Conservation (phyloP, 2,113 vertebrate species). For the Taurulus bubalis region DNA sequence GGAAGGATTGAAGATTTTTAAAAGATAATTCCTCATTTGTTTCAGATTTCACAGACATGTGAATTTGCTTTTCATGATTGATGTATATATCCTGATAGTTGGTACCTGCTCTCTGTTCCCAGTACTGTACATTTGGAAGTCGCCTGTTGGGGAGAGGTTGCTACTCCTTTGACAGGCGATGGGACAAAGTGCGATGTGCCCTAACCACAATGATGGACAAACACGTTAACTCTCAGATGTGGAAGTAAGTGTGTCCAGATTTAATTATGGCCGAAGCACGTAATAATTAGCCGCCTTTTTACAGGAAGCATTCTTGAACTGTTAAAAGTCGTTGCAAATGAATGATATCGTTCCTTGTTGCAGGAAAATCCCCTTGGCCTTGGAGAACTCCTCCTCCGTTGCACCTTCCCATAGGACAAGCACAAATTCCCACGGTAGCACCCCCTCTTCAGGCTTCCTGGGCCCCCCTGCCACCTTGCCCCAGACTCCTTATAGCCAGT, state of each 20-base stretch:
- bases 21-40: background rate
- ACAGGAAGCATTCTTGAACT: background rate
- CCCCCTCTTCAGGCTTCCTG: constrained; percentile 86
- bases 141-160: constrained; percentile 94
- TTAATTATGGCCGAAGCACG: rapidly evolving
- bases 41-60: background rate
- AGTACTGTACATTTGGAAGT: constrained; percentile 99
- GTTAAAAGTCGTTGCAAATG: background rate
- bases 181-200: constrained; percentile 93
- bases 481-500: constrained; percentile 88
- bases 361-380: constrained; percentile 96
- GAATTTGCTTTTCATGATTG: background rate
- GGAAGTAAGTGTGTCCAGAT: constrained; percentile 89
- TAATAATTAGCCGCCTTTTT: background rate
- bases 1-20: background rate
- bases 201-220: constrained; percentile 97
- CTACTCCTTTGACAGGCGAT: constrained; percentile 94
- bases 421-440: constrained; percentile 88
- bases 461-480: constrained; percentile 86
- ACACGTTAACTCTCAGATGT: constrained; percentile 96
- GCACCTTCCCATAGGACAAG: constrained; percentile 88
- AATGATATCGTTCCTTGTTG: background rate
- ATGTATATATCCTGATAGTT: background rate
- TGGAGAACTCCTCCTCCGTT: constrained; percentile 84
- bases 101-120: constrained; percentile 38